Percentiles rank a stretch among this genome's conserved stretches.
Evolutionary conservation across 1,140 invertebrate species (phyloP).

Genomic region (Dendroctonus ponderosae): DNA sequence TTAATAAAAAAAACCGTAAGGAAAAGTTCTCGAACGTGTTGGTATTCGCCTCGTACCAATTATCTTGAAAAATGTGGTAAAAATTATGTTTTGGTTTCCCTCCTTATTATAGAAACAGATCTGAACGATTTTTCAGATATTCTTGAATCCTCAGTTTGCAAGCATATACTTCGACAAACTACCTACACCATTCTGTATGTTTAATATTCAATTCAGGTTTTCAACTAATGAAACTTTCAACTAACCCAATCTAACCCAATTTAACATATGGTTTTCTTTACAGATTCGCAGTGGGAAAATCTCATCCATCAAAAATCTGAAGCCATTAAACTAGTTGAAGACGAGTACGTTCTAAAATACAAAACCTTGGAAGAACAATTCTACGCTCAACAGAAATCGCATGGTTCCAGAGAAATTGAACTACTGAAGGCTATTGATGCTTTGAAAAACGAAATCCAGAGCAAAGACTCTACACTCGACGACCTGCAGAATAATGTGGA

Average conservation of each 20-base stretch:
- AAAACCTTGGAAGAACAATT: slow-evolving; percentile 53
- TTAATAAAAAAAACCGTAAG: too few species aligned
- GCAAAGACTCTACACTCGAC: slow-evolving; percentile 47
- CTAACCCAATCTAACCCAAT: not conserved
- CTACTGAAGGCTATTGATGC: slow-evolving; percentile 48
- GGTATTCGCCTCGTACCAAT: too few species aligned
- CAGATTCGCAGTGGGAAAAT: slow-evolving; percentile 57
- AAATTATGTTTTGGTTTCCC: too few species aligned
- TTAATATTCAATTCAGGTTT: too few species aligned
- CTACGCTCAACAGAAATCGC: slow-evolving; percentile 48
- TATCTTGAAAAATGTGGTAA: too few species aligned
- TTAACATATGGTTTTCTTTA: slow-evolving; percentile 22
- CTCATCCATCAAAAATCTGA: slow-evolving; percentile 57
- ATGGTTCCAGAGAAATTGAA: slow-evolving; percentile 46
- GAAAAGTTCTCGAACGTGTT: too few species aligned
- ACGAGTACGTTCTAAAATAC: slow-evolving; percentile 55
- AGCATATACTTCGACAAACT: too few species aligned
- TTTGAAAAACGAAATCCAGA: slow-evolving; percentile 47
- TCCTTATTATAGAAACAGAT: too few species aligned
- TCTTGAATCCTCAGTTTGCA: too few species aligned
- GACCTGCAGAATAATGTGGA: slow-evolving; percentile 51
- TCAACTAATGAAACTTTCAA: too few species aligned
- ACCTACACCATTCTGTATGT: too few species aligned
- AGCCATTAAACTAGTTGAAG: slow-evolving; percentile 54
- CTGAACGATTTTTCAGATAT: too few species aligned